Percentiles rank a stretch among this genome's conserved stretches.
Conservation (phyloP, 2,888 invertebrate genomes). For the Ectemnius lituratus region DNA sequence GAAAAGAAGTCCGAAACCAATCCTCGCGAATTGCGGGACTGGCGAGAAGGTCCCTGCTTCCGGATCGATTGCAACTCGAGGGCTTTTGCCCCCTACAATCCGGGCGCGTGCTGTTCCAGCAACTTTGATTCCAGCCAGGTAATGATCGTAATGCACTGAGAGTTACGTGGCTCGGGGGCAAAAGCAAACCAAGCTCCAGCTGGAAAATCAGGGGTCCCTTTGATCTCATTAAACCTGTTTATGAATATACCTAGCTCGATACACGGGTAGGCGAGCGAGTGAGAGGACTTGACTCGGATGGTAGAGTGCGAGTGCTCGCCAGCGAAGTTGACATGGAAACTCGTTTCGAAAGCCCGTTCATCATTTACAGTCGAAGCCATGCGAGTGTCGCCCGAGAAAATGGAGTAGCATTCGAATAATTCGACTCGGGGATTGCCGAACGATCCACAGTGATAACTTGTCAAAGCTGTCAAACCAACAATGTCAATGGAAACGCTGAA, state of each 20-base stretch:
- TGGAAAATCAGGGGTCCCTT: slow-evolving; percentile 1
- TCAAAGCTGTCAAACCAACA: background rate
- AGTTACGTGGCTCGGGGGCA: slow-evolving; percentile 18
- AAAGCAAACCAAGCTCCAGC: background rate
- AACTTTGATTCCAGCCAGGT: slow-evolving; percentile 32
- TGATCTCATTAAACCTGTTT: background rate
- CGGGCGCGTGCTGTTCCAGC: slow-evolving; percentile 25
- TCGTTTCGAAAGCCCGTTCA: background rate
- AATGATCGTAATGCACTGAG: slow-evolving; percentile 44
- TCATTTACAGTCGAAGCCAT: background rate
- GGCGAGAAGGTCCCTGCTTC: slow-evolving; percentile 54
- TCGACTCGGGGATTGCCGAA: background rate
- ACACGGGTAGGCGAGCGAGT: too few relatives aligned
- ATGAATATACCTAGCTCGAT: background rate
- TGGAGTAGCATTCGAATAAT: slow-evolving; percentile 1
- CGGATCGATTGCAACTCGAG: slow-evolving; percentile 54
- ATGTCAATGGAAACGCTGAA: slow-evolving; percentile 8
- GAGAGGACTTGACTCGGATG: background rate
- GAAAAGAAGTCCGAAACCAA: slow-evolving; percentile 61
- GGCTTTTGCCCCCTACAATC: slow-evolving; percentile 33
- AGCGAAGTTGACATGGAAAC: background rate
- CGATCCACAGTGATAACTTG: slow-evolving; percentile 1
- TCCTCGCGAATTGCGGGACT: slow-evolving; percentile 56
- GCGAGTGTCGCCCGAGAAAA: background rate
- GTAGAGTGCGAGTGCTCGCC: background rate